Conservation (phyloP, 2,113 vertebrate species). For the Aphyosemion australe region DNA sequence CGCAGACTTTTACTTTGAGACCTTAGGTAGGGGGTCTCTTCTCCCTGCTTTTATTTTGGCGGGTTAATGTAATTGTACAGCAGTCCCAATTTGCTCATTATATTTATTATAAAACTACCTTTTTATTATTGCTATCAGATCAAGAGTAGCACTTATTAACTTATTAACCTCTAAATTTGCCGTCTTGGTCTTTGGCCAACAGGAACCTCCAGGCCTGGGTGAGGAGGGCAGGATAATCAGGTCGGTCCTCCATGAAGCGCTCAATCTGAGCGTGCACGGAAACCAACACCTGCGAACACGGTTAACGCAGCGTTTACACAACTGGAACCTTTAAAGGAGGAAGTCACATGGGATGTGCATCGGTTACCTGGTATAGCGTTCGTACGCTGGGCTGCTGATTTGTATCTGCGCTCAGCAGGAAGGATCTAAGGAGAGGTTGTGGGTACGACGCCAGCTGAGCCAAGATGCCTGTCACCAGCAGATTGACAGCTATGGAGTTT, state of each 20-base stretch:
- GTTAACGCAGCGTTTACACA: too few species aligned
- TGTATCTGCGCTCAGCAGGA: constrained; percentile 88
- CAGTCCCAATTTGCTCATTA: too few species aligned
- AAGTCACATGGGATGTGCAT: neutral
- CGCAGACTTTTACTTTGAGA: too few species aligned
- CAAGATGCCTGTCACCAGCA: constrained; percentile 92
- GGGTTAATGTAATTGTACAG: too few species aligned
- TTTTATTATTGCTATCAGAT: too few species aligned
- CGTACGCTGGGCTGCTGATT: constrained; percentile 82
- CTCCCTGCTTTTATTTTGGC: too few species aligned
- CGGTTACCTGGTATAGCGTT: constrained; percentile 89
- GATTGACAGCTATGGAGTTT: constrained; percentile 91
- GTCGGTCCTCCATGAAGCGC: constrained; percentile 81
- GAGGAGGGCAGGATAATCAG: constrained; percentile 85
- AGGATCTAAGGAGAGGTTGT: constrained; percentile 90
- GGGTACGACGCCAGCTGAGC: constrained; percentile 93
- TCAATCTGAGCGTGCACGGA: constrained; percentile 92
- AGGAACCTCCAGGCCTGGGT: constrained; percentile 89
- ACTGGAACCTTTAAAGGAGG: neutral
- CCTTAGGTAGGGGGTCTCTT: too few species aligned
- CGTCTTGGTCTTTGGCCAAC: constrained; percentile 85
- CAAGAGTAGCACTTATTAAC: neutral
- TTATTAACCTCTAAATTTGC: constrained; percentile 70
- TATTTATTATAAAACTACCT: too few species aligned
- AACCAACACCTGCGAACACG: constrained; percentile 81